Evolutionary conservation across 2,113 vertebrate genomes (phyloP).

Genomic region (Python bivittatus): DNA sequence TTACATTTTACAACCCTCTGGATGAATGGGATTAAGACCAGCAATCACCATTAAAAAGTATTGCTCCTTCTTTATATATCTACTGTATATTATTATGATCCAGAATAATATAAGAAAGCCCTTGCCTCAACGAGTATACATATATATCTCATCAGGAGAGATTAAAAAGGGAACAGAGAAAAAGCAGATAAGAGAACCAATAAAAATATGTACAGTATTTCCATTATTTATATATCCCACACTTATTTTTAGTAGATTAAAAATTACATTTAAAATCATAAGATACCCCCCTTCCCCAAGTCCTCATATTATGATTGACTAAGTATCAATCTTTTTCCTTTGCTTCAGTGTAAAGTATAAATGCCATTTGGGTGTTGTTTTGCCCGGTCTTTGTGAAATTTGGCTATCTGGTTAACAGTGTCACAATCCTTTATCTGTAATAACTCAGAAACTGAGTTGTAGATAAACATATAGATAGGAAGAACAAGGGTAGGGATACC

Average conservation of each 20-base stretch:
- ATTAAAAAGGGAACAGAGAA: neutral
- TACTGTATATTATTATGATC: neutral
- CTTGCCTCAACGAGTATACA: neutral
- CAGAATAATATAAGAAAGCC: neutral
- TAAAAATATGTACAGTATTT: neutral
- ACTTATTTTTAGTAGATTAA: neutral
- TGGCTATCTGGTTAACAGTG: neutral
- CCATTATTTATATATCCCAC: neutral
- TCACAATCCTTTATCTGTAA: neutral
- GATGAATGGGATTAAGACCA: neutral
- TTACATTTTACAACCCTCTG: neutral
- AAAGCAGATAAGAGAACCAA: neutral
- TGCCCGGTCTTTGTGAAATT: neutral
- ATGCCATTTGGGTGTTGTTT: neutral
- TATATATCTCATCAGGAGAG: neutral
- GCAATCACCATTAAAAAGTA: neutral
- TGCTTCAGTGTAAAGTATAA: neutral
- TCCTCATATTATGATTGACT: neutral
- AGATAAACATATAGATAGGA: neutral
- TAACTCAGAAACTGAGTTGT: neutral
- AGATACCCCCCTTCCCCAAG: neutral
- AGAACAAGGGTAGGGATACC: neutral
- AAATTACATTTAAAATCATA: neutral
- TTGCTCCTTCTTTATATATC: neutral
- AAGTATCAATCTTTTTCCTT: neutral